Evolutionary conservation across 2,797 vertebrate species (phyloP), one percentile per base, ranked within the genome.

Genomic region (Molossus alvarezi): DNA sequence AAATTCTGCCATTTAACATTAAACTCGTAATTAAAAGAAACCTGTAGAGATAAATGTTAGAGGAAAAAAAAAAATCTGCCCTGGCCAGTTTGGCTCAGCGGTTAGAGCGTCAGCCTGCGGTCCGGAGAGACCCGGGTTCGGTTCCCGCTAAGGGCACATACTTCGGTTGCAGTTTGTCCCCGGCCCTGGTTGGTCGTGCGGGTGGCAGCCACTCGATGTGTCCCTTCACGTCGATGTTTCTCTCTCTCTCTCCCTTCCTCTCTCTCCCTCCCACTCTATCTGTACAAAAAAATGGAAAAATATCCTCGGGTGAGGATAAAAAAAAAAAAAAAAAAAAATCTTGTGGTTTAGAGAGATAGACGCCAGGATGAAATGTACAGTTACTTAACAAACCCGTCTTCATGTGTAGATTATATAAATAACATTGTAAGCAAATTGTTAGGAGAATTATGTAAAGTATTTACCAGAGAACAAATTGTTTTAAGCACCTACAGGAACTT

Each of bases 371-470:
- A 29, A 86, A 69, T 55, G 69, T 82, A 60, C 6, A 93, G 1
- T 75, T 79, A 86, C 14, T 71, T 91, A 72, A 37, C 10, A 85
- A 76, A 29, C 11, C 15, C 17, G 8, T 76, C 20, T 80, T 95
- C 29, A 83, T 84, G 79, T 94, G 53, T 77, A 69, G 27, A 69
- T 71, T 72, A 72, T 86, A 69, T 85, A 95, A 91, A 96, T 93
- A 93, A 75, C 27, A 72, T 53, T 57, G 18, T 77, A 92, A 96
- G 91, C 12, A 91, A 87, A 67, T 76, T 90, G 1, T 7, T 7
- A 85, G 8, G 20, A 91, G 41, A 81, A 94, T 89, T 95, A 92
- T 88, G 94, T 94, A 48, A 91, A 94, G n/a, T 80, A 69, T 10
- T 72, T 96, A 94, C 6, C 37, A 86, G 65, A 82, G 37, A 97